Conservation (phyloP, 2,888 invertebrate genomes). For the Cremastinae sp. region DNA sequence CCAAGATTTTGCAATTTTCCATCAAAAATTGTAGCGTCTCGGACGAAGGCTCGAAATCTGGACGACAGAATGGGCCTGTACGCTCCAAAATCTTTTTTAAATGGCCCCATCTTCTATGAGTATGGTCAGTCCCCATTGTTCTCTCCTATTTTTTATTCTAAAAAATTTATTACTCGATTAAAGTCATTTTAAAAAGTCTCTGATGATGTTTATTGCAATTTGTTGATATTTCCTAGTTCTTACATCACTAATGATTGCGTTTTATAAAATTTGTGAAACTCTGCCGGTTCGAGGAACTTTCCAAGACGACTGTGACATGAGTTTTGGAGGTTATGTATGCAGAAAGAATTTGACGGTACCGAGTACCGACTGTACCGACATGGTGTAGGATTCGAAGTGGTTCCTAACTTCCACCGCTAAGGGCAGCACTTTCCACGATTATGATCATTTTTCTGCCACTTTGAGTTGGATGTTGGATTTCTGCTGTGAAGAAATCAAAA, state of each 20-base stretch:
- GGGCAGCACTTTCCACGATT: too few species aligned
- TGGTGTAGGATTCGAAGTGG: too few species aligned
- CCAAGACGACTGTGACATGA: too few species aligned
- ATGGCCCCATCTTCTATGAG: slow-evolving; percentile 89
- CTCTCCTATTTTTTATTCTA: neutral
- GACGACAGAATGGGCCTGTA: slow-evolving; percentile 95
- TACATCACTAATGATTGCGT: too few species aligned
- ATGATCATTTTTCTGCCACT: too few species aligned
- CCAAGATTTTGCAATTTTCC: slow-evolving; percentile 92
- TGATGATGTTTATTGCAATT: slow-evolving; percentile 1
- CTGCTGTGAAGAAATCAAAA: too few species aligned
- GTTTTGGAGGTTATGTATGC: too few species aligned
- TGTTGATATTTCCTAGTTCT: slow-evolving; percentile 18
- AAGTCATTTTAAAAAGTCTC: neutral
- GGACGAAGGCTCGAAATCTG: slow-evolving; percentile 93
- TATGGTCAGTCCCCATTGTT: slow-evolving; percentile 74
- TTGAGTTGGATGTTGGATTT: too few species aligned
- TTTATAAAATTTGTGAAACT: neutral
- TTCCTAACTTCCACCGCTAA: too few species aligned
- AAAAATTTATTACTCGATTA: neutral
- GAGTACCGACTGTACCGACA: too few species aligned
- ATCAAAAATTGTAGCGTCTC: slow-evolving; percentile 92
- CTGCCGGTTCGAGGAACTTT: too few species aligned
- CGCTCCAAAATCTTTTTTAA: slow-evolving; percentile 93
- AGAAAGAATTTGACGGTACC: too few species aligned